Evolutionary conservation across 2,797 vertebrate species (phyloP).

Genomic region (Gephyroberyx darwinii): DNA sequence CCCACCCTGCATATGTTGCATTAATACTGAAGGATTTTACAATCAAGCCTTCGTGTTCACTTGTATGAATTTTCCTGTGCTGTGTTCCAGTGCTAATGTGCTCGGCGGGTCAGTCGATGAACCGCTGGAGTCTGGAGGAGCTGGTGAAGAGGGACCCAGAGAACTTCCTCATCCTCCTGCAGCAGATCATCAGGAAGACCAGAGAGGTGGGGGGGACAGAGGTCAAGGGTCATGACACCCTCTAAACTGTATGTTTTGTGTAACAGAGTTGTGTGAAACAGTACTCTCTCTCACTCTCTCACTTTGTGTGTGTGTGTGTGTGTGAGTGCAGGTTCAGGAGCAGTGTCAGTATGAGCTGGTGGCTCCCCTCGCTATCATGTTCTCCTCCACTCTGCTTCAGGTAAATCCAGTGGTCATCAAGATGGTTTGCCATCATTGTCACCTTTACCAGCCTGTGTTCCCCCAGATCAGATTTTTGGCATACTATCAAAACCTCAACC

Average conservation of each 20-base stretch:
- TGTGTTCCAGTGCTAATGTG: conserved; percentile 71
- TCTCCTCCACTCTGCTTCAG: conserved; percentile 90
- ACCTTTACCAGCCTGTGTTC: neutral
- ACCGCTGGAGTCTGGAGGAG: conserved; percentile 97
- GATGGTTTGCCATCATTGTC: neutral
- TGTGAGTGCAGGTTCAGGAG: conserved; percentile 86
- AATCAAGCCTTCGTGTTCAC: neutral
- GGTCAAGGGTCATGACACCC: neutral
- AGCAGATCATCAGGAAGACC: conserved; percentile 92
- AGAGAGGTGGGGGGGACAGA: conserved; percentile 82
- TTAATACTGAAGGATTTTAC: too few relatives aligned
- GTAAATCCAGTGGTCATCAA: conserved; percentile 74
- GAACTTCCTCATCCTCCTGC: conserved; percentile 93
- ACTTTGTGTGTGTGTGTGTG: conserved; percentile 30
- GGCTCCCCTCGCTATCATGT: conserved; percentile 90
- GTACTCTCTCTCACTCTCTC: neutral
- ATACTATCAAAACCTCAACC: neutral
- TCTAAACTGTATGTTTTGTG: neutral
- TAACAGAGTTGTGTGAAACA: neutral
- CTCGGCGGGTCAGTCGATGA: conserved; percentile 90
- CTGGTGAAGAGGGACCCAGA: conserved; percentile 92
- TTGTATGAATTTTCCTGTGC: conserved; percentile 17
- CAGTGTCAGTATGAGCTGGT: conserved; percentile 92
- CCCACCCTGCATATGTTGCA: neutral
- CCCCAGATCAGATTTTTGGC: neutral